A percentile compares a stretch with the other conserved stretches of the same genome.
Conservation (phyloP, 2,888 invertebrate genomes). For the Volucella inanis region DNA sequence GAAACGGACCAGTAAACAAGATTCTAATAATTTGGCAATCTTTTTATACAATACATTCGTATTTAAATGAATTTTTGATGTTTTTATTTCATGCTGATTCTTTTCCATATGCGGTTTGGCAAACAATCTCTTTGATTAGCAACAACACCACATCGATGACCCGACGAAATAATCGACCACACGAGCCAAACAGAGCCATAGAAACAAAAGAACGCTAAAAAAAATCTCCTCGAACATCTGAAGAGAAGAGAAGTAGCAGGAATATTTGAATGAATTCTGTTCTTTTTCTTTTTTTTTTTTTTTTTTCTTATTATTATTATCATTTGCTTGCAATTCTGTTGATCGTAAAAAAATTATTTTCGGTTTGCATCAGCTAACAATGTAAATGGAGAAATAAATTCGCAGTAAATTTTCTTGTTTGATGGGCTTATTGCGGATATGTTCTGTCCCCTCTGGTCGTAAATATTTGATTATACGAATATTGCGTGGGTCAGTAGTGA, state of each 20-base stretch:
- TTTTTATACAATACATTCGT: slow-evolving; percentile 40
- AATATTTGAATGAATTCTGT: slow-evolving; percentile 30
- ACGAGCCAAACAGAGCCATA: too few relatives aligned
- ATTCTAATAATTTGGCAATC: slow-evolving; percentile 9
- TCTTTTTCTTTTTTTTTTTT: neutral
- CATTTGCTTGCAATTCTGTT: slow-evolving; percentile 31
- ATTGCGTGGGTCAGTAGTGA: slow-evolving; percentile 56
- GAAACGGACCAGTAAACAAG: neutral
- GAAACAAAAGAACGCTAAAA: neutral
- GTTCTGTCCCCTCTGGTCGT: neutral
- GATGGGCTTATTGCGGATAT: slow-evolving; percentile 26
- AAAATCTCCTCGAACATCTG: too few relatives aligned
- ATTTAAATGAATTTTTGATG: slow-evolving; percentile 42
- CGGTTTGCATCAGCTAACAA: slow-evolving; percentile 41
- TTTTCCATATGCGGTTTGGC: slow-evolving; percentile 25
- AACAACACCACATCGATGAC: slow-evolving; percentile 2
- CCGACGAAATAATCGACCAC: neutral
- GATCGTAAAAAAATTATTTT: slow-evolving; percentile 30
- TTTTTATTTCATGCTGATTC: slow-evolving; percentile 26
- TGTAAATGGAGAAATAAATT: slow-evolving; percentile 41
- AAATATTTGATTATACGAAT: slow-evolving; percentile 18
- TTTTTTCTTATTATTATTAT: neutral
- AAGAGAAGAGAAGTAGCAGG: slow-evolving; percentile 2
- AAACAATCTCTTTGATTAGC: slow-evolving; percentile 29
- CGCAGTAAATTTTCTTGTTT: slow-evolving; percentile 53